These are phyloP conservation scores for Gasterosteus nipponicus DNA, from an alignment of 2,113 vertebrate species.

Conservation along the genomic window DNA sequence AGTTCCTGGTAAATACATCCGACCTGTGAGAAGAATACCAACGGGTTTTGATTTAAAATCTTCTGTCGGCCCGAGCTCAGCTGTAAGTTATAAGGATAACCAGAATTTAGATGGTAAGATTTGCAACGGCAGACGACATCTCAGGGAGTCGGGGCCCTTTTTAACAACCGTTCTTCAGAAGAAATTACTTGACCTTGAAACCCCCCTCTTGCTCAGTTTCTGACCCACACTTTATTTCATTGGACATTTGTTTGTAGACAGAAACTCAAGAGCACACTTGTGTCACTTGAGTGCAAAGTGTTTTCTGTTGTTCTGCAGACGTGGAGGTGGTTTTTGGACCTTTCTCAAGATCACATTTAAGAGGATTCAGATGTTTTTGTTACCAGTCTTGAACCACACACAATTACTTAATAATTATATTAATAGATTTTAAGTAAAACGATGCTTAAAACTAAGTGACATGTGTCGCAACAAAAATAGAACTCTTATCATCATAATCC, in stretches of 20 bases:
- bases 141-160: background rate
- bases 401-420: background rate
- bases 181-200: background rate
- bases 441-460: background rate
- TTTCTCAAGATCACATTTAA: background rate
- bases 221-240: background rate
- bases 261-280: background rate
- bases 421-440: background rate
- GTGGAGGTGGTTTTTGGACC: background rate
- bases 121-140: background rate
- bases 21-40: slow-evolving; percentile 16
- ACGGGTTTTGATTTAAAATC: background rate
- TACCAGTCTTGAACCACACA: background rate
- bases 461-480: background rate
- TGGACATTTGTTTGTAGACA: background rate
- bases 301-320: background rate
- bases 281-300: no score
- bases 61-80: background rate
- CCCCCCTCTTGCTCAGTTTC: background rate
- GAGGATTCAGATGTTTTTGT: background rate
- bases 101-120: background rate
- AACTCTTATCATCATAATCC: no score
- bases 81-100: background rate
- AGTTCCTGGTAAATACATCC: background rate
- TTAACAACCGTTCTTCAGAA: background rate